Evolutionary conservation across 2,113 vertebrate species (phyloP), one percentile per base, ranked within the genome.

Genomic region (Barbus barbus): DNA sequence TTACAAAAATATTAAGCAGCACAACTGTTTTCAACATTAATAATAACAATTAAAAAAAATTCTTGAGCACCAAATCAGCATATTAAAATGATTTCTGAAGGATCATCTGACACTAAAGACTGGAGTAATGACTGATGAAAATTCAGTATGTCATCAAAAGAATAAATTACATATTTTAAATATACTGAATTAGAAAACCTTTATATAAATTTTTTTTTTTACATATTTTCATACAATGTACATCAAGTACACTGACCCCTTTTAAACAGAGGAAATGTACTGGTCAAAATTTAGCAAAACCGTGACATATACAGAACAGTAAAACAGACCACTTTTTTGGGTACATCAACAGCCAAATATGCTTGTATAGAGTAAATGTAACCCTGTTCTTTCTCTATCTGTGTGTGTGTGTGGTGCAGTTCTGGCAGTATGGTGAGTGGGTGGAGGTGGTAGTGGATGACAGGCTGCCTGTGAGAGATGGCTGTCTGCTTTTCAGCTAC

Each of bases 361-460:
- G 74, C 28, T 33, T 33, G 44, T 18, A 76, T 18, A 22, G 6
- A 53, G 26, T 18, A n/a, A 24, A 38, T 24, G 11, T 56, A 5
- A 53, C 74, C 22, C 8, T 60, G 33, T 67, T 48, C 36, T 31
- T 51, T 69, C 74, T 82, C 60, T 83, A 75, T 84, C 82, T 48
- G 46, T 48, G 46, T 53, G 51, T 53, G 13, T 48, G 75, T 24
- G 14, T 31, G 26, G 14, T 41, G 28, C 84, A 95, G 95, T 95
- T 96, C 93, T 96, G 95, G 95, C 95, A 95, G 93, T 96, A 95
- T 90, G 95, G 95, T 81, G 93, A 93, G 89, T 96, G 95, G 95
- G 92, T 95, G 90, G 95, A 96, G 87, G 95, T 96, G 89, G 94
- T 96, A 61, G 92, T 96, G 83, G 95, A 95, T 86, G 95, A 96